These are phyloP conservation scores for Gymnodraco acuticeps DNA, from an alignment of 2,797 vertebrate species.

Conservation along the genomic window DNA sequence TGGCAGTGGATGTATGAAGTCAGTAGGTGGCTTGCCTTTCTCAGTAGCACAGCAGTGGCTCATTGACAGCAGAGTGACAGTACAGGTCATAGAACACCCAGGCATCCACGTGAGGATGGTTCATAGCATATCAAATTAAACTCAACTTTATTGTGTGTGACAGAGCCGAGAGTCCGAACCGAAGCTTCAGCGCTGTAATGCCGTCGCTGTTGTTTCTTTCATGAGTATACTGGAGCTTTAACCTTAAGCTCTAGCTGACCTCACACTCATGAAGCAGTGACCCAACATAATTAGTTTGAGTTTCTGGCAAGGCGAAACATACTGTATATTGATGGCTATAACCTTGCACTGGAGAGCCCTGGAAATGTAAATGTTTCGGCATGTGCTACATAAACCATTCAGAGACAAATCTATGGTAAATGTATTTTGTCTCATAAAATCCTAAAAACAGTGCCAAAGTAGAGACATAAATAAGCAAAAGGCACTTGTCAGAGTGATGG, in stretches of 20 bases:
- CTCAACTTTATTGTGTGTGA: conserved; percentile 37
- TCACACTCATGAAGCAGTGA: conserved; percentile 15
- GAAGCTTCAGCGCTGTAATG: background rate
- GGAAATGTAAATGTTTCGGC: conserved; percentile 10
- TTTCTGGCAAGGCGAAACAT: background rate
- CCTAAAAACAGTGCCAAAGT: background rate
- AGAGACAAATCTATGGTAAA: background rate
- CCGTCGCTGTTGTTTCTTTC: conserved; percentile 12
- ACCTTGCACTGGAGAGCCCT: background rate
- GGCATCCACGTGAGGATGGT: conserved; percentile 41
- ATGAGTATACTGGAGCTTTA: conserved; percentile 4
- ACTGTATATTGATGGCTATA: conserved; percentile 16
- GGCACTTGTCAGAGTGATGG: conserved; percentile 7
- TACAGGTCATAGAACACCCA: conserved; percentile 50
- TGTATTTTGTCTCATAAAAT: conserved; percentile 7
- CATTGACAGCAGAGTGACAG: conserved; percentile 57
- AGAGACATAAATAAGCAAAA: conserved; percentile 9
- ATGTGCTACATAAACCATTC: background rate
- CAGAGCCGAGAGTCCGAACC: conserved; percentile 29
- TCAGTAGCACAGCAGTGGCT: conserved; percentile 41
- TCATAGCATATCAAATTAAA: conserved; percentile 56
- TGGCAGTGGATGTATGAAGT: conserved; percentile 34
- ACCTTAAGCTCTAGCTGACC: conserved; percentile 12
- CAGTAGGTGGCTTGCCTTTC: conserved; percentile 53
- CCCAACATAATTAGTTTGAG: conserved; percentile 10